A percentile compares a stretch with the other conserved stretches of the same genome.
Evolutionary conservation across 1,140 invertebrate species (phyloP).

Genomic region (Nephila pilipes): DNA sequence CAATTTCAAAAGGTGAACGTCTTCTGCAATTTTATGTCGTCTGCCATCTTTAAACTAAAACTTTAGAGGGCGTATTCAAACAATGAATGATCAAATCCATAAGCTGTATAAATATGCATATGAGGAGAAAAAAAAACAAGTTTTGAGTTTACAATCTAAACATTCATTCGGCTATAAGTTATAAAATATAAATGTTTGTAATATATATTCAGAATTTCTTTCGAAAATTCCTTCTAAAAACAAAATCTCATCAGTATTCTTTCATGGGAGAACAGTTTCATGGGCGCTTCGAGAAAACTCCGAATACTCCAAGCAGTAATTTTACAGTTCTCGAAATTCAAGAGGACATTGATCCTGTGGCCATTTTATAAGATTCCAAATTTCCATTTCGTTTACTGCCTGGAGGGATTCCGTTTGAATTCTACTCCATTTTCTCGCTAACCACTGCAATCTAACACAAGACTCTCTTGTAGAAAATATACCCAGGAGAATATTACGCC

Average conservation of each 20-base stretch:
- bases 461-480: background rate
- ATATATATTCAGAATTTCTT: too few species aligned
- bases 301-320: background rate
- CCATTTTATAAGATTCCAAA: background rate
- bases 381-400: constrained; percentile 11
- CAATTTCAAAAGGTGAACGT: too few species aligned
- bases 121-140: too few species aligned
- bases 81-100: too few species aligned
- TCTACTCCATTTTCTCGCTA: background rate
- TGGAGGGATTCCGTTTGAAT: background rate
- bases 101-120: too few species aligned
- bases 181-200: too few species aligned
- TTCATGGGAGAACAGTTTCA: background rate
- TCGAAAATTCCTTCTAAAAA: too few species aligned
- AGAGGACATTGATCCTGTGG: background rate
- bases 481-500: background rate
- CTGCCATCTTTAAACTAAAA: too few species aligned
- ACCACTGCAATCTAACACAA: background rate
- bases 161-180: too few species aligned
- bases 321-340: background rate
- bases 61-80: too few species aligned
- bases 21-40: too few species aligned
- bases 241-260: background rate
- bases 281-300: background rate
- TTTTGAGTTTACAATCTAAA: too few species aligned